Evolutionary conservation across 2,888 invertebrate species (phyloP).

Genomic region (Harpalus rufipes): DNA sequence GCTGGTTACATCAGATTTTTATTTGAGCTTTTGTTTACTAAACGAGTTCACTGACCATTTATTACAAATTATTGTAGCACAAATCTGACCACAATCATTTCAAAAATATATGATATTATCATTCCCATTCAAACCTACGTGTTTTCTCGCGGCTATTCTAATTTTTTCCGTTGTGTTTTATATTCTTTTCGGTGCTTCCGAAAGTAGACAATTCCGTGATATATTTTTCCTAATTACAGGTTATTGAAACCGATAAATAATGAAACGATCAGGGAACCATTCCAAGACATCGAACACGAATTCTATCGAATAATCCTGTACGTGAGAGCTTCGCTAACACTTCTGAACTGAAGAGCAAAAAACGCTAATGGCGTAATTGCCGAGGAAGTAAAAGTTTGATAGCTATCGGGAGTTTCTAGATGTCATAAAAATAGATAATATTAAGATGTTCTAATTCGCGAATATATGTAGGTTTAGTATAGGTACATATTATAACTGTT

Average conservation of each 20-base stretch:
- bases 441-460: too few relatives aligned
- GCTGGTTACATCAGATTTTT: too few relatives aligned
- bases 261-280: background rate
- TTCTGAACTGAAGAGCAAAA: conserved; percentile 5
- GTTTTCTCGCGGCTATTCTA: too few relatives aligned
- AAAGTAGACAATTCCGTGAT: conserved; percentile 22
- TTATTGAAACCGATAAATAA: conserved; percentile 32
- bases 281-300: background rate
- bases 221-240: conserved; percentile 38
- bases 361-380: conserved; percentile 7
- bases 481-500: too few relatives aligned
- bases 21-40: too few relatives aligned
- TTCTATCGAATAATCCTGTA: conserved; percentile 22
- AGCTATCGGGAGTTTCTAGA: background rate
- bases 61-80: too few relatives aligned
- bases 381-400: background rate
- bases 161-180: background rate
- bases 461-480: too few relatives aligned
- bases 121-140: too few relatives aligned
- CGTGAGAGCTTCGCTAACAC: conserved; percentile 9
- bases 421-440: too few relatives aligned
- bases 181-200: conserved; percentile 1
- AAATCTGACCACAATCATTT: too few relatives aligned
- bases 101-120: too few relatives aligned
- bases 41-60: too few relatives aligned